These are phyloP conservation scores for Lasioglossum pauxillum DNA, from an alignment of 2,888 invertebrate genomes.

Conservation along the genomic window DNA sequence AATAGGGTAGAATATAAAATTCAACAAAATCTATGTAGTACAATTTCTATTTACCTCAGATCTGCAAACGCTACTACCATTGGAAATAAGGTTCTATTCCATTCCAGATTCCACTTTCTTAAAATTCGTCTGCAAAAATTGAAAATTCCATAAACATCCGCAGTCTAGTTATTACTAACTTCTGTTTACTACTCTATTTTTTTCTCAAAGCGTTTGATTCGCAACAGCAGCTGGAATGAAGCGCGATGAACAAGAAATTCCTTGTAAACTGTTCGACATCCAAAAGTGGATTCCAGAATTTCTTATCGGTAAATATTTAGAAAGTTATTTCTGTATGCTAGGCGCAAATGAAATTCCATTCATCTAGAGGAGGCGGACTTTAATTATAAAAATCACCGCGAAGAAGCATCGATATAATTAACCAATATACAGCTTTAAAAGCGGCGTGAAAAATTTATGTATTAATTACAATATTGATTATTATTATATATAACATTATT, in stretches of 20 bases:
- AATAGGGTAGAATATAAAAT: no score
- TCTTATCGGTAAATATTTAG: conserved; percentile 58
- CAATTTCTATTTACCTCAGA: no score
- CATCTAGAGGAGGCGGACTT: conserved; percentile 30
- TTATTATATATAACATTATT: conserved; percentile 21
- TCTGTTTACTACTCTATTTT: conserved; percentile 10
- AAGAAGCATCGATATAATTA: conserved; percentile 20
- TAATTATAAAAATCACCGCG: conserved; percentile 56
- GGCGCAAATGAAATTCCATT: conserved; percentile 4
- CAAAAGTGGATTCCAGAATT: conserved; percentile 67
- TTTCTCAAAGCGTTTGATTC: background rate
- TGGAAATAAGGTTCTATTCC: no score
- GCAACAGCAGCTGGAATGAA: conserved; percentile 19
- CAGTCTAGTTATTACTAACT: conserved; percentile 3
- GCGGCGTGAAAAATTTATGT: conserved; percentile 58
- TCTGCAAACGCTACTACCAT: no score
- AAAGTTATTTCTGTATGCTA: background rate
- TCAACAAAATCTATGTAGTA: no score
- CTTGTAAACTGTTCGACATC: conserved; percentile 47
- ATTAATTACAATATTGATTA: conserved; percentile 46
- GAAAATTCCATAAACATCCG: no score
- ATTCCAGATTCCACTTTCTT: no score
- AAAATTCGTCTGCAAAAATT: no score
- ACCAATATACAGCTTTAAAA: conserved; percentile 30
- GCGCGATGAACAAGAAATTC: conserved; percentile 29